phyloP scores from a whole-genome alignment of 2,797 vertebrate genomes.

The Rachycentron canadum region DNA sequence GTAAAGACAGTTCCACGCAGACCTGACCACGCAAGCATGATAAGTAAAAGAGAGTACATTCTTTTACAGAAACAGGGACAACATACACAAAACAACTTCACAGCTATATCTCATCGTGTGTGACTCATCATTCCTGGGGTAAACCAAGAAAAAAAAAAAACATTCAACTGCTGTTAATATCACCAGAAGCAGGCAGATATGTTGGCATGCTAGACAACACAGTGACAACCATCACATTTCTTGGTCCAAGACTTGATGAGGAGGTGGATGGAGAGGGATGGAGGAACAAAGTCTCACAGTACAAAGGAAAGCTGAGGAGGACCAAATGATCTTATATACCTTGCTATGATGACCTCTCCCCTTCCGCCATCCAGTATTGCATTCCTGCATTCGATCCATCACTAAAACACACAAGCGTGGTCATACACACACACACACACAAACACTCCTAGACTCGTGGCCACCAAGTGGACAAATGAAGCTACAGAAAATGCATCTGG shows the following conservation, averaged over 20 bases:
- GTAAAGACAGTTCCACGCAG: slow-evolving; percentile 37
- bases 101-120: slow-evolving; percentile 45
- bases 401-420: slow-evolving; percentile 88
- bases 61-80: slow-evolving; percentile 40
- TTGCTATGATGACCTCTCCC: slow-evolving; percentile 82
- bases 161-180: slow-evolving; percentile 58
- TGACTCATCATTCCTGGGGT: slow-evolving; percentile 49
- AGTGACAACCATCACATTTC: slow-evolving; percentile 68
- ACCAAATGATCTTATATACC: slow-evolving; percentile 84
- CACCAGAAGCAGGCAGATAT: slow-evolving; percentile 70
- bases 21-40: slow-evolving; percentile 57
- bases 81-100: slow-evolving; percentile 63
- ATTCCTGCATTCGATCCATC: slow-evolving; percentile 86
- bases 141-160: slow-evolving; percentile 40
- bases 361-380: slow-evolving; percentile 83
- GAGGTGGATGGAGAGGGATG: slow-evolving; percentile 78
- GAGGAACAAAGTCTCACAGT: slow-evolving; percentile 78
- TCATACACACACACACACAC: slow-evolving; percentile 79
- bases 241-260: slow-evolving; percentile 74
- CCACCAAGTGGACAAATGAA: slow-evolving; percentile 67
- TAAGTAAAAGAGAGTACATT: slow-evolving; percentile 26
- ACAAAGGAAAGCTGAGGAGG: slow-evolving; percentile 79
- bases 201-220: slow-evolving; percentile 75
- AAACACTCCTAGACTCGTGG: slow-evolving; percentile 70
- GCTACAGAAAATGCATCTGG: slow-evolving; percentile 69